These are phyloP conservation scores for Zaprionus nigranus DNA, from an alignment of 1,140 invertebrate genomes.

Conservation along the genomic window DNA sequence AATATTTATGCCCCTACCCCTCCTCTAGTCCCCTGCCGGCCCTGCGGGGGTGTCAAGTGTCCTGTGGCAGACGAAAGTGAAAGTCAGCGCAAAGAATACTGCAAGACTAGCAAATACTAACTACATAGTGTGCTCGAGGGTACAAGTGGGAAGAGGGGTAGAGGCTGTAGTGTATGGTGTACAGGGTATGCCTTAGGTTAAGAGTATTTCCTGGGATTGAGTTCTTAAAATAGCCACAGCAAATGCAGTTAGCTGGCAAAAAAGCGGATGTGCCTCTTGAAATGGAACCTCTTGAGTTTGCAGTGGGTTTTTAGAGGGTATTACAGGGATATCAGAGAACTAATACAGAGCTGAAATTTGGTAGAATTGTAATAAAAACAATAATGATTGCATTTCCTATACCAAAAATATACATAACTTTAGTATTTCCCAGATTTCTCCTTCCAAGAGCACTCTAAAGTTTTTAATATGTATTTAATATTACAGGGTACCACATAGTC, in stretches of 20 bases:
- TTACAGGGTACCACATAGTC: no score
- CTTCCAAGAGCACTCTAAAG: no score
- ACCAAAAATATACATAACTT: neutral
- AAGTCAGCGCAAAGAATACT: conserved; percentile 56
- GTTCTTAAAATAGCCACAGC: neutral
- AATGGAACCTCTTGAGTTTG: neutral
- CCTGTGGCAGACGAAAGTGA: conserved; percentile 56
- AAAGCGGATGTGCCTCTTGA: neutral
- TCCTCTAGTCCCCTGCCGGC: neutral
- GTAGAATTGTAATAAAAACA: no score
- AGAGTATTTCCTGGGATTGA: neutral
- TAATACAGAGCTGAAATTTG: neutral
- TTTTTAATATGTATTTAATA: no score
- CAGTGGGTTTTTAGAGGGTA: neutral
- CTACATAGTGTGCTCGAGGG: conserved; percentile 9
- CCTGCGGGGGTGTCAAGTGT: conserved; percentile 26
- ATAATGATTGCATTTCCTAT: neutral
- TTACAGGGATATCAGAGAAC: neutral
- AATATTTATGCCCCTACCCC: conserved; percentile 40
- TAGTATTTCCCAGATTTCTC: neutral
- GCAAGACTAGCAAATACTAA: conserved; percentile 39
- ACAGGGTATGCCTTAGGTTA: conserved; percentile 1
- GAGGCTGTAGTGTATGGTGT: neutral
- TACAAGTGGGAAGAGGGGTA: neutral
- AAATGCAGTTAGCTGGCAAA: neutral